Percentiles rank a stretch among this genome's conserved stretches.
phyloP scores from a whole-genome alignment of 2,113 vertebrate genomes.

The Myxocyprinus asiaticus region DNA sequence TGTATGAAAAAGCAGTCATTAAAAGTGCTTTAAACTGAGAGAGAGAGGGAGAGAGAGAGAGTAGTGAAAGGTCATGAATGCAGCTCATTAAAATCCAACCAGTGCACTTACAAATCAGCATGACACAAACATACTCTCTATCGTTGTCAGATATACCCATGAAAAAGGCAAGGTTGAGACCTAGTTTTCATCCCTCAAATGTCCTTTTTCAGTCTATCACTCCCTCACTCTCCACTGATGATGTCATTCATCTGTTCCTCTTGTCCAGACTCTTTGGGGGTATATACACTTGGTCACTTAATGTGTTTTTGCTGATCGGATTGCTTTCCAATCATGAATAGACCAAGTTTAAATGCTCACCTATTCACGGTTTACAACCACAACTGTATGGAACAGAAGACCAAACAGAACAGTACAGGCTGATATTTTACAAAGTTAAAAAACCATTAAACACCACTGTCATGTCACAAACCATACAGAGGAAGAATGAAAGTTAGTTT shows the following conservation, averaged over 20 bases:
- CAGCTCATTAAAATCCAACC: constrained; percentile 79
- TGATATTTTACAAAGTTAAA: too few species aligned
- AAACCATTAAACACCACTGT: too few species aligned
- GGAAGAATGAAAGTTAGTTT: constrained; percentile 21
- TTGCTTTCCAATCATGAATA: too few species aligned
- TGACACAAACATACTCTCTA: neutral
- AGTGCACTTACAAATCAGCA: constrained; percentile 69
- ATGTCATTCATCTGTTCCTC: neutral
- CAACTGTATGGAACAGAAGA: too few species aligned
- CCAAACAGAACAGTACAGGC: too few species aligned
- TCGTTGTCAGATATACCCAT: constrained; percentile 3
- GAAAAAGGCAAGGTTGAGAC: neutral
- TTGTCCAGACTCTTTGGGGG: neutral
- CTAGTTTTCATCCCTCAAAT: neutral
- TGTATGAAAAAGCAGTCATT: constrained; percentile 14
- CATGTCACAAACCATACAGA: neutral
- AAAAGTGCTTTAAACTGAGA: too few species aligned
- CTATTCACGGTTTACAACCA: too few species aligned
- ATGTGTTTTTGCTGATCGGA: too few species aligned
- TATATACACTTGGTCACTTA: too few species aligned
- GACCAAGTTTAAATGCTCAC: too few species aligned
- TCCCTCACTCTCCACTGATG: neutral
- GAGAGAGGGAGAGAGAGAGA: constrained; percentile 9
- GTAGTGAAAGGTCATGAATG: constrained; percentile 72
- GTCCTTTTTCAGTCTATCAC: neutral